Percentiles rank a stretch among this genome's conserved stretches.
These are phyloP conservation scores for Sylvicola cinctus DNA, from an alignment of 2,888 invertebrate species.

Conservation along the genomic window DNA sequence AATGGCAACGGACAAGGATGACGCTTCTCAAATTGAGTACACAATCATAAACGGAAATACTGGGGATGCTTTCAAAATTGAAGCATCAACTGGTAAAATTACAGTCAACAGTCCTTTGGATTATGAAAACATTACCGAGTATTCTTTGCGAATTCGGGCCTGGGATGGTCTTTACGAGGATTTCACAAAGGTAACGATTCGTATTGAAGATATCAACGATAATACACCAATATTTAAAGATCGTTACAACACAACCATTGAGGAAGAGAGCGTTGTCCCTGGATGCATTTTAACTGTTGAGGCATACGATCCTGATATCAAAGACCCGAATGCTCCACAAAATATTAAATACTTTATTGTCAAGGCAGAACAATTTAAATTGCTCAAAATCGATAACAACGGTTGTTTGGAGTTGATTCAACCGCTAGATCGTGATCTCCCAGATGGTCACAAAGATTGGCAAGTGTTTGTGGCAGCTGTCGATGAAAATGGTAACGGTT, in stretches of 20 bases:
- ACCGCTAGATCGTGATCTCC: slow-evolving; percentile 75
- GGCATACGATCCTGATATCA: slow-evolving; percentile 75
- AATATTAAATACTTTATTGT: slow-evolving; percentile 57
- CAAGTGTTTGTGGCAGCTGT: slow-evolving; percentile 53
- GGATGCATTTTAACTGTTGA: slow-evolving; percentile 47
- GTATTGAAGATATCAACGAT: slow-evolving; percentile 80
- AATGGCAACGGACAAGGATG: slow-evolving; percentile 70
- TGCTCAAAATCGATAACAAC: slow-evolving; percentile 47
- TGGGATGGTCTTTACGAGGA: slow-evolving; percentile 71
- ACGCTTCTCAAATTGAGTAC: slow-evolving; percentile 69
- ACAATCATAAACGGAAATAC: slow-evolving; percentile 74
- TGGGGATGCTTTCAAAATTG: slow-evolving; percentile 69
- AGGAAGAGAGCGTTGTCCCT: slow-evolving; percentile 48
- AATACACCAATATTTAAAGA: slow-evolving; percentile 69
- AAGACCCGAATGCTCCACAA: slow-evolving; percentile 50
- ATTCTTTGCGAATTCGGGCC: slow-evolving; percentile 62
- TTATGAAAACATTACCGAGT: slow-evolving; percentile 69
- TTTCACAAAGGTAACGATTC: slow-evolving; percentile 62
- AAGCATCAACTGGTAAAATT: slow-evolving; percentile 67
- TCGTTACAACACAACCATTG: slow-evolving; percentile 49
- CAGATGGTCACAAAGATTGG: slow-evolving; percentile 63
- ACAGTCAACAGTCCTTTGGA: slow-evolving; percentile 57
- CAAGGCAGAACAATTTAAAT: slow-evolving; percentile 46
- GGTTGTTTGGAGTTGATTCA: slow-evolving; percentile 44
- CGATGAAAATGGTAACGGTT: slow-evolving; percentile 50